Percentiles rank a stretch among this genome's conserved stretches.
Evolutionary conservation across 2,797 vertebrate species (phyloP).

Genomic region (Acanthopagrus latus): DNA sequence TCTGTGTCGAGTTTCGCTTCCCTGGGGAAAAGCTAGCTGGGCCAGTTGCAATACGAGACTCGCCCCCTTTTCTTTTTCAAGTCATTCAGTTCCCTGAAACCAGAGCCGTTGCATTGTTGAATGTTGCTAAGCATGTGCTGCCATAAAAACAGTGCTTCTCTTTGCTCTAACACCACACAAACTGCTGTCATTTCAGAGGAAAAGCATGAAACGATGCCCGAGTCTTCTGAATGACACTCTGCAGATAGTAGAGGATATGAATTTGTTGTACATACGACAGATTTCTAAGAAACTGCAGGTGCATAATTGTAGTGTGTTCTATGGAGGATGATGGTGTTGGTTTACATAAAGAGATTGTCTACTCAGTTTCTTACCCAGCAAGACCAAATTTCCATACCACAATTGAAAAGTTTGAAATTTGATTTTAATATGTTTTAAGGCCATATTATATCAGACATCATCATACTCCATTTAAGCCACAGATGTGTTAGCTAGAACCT

Average conservation of each 20-base stretch:
- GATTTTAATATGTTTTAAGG: background rate
- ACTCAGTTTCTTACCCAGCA: background rate
- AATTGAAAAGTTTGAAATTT: background rate
- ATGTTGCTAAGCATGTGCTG: background rate
- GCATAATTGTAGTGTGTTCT: conserved; percentile 12
- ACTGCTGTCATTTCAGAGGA: conserved; percentile 60
- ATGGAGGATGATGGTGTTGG: conserved; percentile 48
- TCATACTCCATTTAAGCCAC: conserved; percentile 24
- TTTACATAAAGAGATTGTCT: background rate
- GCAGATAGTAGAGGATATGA: conserved; percentile 70
- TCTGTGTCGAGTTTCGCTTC: background rate
- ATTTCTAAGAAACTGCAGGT: conserved; percentile 76
- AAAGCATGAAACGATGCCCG: conserved; percentile 59
- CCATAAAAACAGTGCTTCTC: background rate
- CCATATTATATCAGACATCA: conserved; percentile 27
- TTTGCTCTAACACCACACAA: conserved; percentile 27
- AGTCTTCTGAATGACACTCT: conserved; percentile 62
- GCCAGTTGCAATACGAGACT: conserved; percentile 7
- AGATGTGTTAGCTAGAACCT: conserved; percentile 15
- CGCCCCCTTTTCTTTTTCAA: background rate
- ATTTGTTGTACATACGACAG: conserved; percentile 71
- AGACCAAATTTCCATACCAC: background rate
- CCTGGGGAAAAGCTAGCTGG: conserved; percentile 2
- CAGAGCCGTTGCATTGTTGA: conserved; percentile 27
- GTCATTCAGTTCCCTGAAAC: conserved; percentile 27